phyloP scores from a whole-genome alignment of 2,888 invertebrate species.

The Escarpia spicata region DNA sequence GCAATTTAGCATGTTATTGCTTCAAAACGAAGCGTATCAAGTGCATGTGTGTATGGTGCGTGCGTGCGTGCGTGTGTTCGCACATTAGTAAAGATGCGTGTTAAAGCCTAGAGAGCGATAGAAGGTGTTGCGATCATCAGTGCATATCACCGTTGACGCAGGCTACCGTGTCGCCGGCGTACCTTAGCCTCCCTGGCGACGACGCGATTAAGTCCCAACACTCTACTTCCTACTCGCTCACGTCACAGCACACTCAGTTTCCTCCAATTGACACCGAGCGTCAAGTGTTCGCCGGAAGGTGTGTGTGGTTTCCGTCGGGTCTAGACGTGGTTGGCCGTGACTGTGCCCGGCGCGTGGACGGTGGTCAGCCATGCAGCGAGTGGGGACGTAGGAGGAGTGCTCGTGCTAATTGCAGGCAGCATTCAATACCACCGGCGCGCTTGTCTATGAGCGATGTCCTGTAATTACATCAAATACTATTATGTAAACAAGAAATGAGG shows the following conservation, averaged over 20 bases:
- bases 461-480: neutral
- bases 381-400: neutral
- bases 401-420: neutral
- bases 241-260: constrained; percentile 5
- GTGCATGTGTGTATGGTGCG: neutral
- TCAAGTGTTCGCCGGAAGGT: constrained; percentile 3
- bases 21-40: neutral
- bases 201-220: neutral
- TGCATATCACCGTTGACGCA: too few relatives aligned
- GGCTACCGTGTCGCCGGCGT: too few relatives aligned
- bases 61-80: neutral
- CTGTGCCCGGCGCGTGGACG: neutral
- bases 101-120: too few relatives aligned
- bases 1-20: too few relatives aligned
- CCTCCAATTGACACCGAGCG: neutral
- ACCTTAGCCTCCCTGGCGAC: neutral
- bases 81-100: neutral
- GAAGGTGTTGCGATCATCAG: too few relatives aligned
- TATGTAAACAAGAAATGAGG: neutral
- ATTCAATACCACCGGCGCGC: neutral
- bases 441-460: too few relatives aligned
- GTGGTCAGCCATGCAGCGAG: neutral
- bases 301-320: neutral
- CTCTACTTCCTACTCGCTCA: neutral
- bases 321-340: neutral